phyloP scores from a whole-genome alignment of 2,888 invertebrate species.

The Agrotis exclamationis region DNA sequence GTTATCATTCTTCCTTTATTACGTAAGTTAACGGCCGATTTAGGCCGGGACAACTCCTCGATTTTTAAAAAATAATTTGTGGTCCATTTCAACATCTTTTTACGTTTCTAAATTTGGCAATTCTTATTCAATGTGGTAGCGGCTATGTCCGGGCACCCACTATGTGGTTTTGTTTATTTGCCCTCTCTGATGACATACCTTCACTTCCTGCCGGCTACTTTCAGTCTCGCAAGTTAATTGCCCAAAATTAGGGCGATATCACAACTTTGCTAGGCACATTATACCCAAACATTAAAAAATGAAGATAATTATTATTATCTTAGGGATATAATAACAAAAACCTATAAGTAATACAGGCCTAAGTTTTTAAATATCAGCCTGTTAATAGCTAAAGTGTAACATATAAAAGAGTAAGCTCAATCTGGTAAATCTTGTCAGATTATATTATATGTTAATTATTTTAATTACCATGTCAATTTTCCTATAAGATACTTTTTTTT shows the following conservation, averaged over 20 bases:
- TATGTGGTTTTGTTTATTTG: neutral
- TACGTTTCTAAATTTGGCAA: conserved; percentile 13
- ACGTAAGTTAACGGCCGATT: neutral
- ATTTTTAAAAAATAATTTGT: neutral
- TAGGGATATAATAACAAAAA: no score
- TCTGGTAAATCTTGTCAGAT: neutral
- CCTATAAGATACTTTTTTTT: no score
- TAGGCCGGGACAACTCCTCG: neutral
- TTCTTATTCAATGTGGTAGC: neutral
- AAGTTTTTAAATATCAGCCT: conserved; percentile 2
- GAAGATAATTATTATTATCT: no score
- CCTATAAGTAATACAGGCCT: no score
- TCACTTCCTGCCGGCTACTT: neutral
- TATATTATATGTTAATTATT: neutral
- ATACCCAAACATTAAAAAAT: neutral
- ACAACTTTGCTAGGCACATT: conserved; percentile 25
- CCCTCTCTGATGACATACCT: neutral
- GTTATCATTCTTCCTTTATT: neutral
- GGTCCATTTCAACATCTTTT: neutral
- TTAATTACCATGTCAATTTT: no score
- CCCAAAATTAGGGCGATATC: conserved; percentile 31
- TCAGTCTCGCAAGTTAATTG: conserved; percentile 36
- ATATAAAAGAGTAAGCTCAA: neutral
- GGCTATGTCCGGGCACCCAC: conserved; percentile 17
- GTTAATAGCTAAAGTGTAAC: neutral